These are phyloP conservation scores for Fringilla coelebs DNA, from an alignment of 2,797 vertebrate genomes.

Conservation along the genomic window DNA sequence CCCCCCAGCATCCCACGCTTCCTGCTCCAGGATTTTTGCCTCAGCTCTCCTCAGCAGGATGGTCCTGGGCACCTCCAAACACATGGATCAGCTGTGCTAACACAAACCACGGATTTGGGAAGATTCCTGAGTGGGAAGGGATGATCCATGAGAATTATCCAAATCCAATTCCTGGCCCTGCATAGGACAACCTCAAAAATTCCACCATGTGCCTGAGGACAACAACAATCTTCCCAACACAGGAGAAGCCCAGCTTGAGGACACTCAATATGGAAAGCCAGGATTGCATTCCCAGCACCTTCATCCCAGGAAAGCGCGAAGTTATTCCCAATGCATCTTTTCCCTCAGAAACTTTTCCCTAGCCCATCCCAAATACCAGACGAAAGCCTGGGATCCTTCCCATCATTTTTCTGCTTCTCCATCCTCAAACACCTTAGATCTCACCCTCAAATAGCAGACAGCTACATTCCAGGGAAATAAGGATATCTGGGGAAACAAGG, in stretches of 20 bases:
- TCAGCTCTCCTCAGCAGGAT: neutral
- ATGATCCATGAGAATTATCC: neutral
- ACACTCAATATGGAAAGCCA: accelerated
- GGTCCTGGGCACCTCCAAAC: neutral
- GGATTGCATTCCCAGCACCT: neutral
- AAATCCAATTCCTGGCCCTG: neutral
- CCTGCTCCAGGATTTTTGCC: neutral
- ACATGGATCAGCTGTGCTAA: accelerated
- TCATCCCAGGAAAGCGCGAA: accelerated
- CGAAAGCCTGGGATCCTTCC: neutral
- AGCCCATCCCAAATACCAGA: neutral
- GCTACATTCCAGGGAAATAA: neutral
- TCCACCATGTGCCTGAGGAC: neutral
- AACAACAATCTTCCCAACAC: accelerated
- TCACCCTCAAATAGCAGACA: neutral
- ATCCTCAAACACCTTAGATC: accelerated
- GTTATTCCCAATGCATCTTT: neutral
- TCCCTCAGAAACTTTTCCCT: neutral
- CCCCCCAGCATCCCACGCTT: neutral
- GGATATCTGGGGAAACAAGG: neutral
- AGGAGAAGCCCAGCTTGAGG: neutral
- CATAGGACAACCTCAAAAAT: neutral
- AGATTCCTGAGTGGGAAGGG: neutral
- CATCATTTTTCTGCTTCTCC: neutral
- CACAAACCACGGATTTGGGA: neutral